Conservation (phyloP, 1,140 invertebrate genomes). For the Oryctes rhinoceros region DNA sequence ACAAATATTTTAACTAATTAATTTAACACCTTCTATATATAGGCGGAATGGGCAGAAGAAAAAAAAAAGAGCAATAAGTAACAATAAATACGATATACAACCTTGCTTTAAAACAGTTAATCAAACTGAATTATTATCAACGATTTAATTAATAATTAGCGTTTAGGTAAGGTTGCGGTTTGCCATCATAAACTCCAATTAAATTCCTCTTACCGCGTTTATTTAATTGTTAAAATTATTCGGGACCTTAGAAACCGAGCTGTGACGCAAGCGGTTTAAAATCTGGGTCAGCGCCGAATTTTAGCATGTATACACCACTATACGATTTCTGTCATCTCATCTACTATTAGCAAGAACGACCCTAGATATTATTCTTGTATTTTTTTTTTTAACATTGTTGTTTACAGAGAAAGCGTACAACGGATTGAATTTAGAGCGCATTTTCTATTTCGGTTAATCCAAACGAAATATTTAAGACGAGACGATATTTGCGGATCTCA, state of each 20-base stretch:
- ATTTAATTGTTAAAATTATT: not conserved
- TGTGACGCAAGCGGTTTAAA: not conserved
- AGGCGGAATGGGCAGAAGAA: too few relatives aligned
- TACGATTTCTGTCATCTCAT: not conserved
- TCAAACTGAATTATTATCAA: too few relatives aligned
- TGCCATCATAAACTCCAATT: not conserved
- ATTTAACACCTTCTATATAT: too few relatives aligned
- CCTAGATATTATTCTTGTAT: not conserved
- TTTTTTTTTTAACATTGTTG: not conserved
- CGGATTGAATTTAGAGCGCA: not conserved
- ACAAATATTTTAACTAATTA: too few relatives aligned
- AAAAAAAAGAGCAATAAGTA: too few relatives aligned
- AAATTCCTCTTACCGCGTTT: not conserved
- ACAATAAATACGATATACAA: too few relatives aligned
- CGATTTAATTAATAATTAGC: not conserved
- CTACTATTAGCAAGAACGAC: not conserved
- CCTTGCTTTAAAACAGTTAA: too few relatives aligned
- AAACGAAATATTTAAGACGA: too few relatives aligned
- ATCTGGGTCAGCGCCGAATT: conserved; percentile 8
- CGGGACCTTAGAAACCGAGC: conserved; percentile 1
- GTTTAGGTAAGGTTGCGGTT: not conserved
- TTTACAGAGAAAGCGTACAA: not conserved
- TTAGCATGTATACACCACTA: not conserved
- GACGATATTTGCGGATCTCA: too few relatives aligned
- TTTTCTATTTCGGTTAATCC: too few relatives aligned